Percentiles rank a stretch among this genome's conserved stretches.
phyloP scores from a whole-genome alignment of 2,888 invertebrate genomes.

The Athalia cordata region DNA sequence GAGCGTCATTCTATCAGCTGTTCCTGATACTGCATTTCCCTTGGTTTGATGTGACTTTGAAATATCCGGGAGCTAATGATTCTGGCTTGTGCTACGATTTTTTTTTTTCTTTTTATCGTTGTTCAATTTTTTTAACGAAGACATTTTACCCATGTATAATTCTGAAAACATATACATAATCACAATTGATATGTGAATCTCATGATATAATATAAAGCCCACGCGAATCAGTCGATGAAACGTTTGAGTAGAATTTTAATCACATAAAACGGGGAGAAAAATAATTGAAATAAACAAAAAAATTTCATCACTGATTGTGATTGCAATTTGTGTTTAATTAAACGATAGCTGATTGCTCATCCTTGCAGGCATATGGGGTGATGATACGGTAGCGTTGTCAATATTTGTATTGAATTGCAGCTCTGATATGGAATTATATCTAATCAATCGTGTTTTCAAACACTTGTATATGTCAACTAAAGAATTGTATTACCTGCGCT shows the following conservation, averaged over 20 bases:
- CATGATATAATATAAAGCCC: not conserved
- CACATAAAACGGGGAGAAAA: not conserved
- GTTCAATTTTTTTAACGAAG: no score
- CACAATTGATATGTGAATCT: not conserved
- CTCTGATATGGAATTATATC: slow-evolving; percentile 3
- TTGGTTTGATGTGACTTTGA: not conserved
- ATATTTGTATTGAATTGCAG: slow-evolving; percentile 5
- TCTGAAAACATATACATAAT: not conserved
- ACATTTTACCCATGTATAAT: not conserved
- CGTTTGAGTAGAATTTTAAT: not conserved
- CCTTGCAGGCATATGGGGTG: not conserved
- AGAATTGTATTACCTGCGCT: slow-evolving; percentile 8
- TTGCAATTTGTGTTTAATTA: slow-evolving; percentile 6
- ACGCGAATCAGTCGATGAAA: not conserved
- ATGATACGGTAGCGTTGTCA: not conserved
- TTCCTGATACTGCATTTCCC: not conserved
- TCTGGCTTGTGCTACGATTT: not conserved
- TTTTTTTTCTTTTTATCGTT: no score
- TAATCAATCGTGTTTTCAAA: not conserved
- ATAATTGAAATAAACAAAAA: not conserved
- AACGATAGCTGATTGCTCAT: not conserved
- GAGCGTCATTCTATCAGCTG: slow-evolving; percentile 39
- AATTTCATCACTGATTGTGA: no score
- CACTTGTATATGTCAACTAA: not conserved
- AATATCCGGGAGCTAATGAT: not conserved